Evolutionary conservation across 2,113 vertebrate species (phyloP), one percentile per base, ranked within the genome.

Genomic region (Odontesthes bonariensis): DNA sequence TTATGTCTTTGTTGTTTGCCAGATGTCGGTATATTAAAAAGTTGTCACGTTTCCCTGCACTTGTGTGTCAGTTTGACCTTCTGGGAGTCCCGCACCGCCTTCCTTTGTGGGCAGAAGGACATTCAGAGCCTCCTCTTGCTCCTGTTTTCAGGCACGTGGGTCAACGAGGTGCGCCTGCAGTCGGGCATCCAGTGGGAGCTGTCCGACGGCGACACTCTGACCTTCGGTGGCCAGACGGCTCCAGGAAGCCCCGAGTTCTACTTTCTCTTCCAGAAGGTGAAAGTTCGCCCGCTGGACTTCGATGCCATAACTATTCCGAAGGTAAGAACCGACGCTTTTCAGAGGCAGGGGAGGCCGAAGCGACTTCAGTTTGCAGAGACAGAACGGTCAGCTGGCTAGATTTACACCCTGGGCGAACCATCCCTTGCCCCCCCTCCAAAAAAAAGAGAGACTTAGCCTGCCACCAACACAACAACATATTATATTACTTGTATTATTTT

Each of bases 201-300:
- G 64, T 95, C 86, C 0, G 96, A 98, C 14, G 94, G 96, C 0
- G 96, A 97, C 86, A 95, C 96, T 10, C 91, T 98, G 67, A 94
- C 90, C 44, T 96, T 97, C 12, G 96, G 96, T 0, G 90, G 86
- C 69, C 75, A 92, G 74, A 79, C 92, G 1, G 64, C 81, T 20
- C 89, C 92, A 0, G 91, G 94, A 7, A 94, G 88, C 63, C 91
- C 93, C 0, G 96, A 97, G 73, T 97, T 96, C 81, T 96, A 96
- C 91, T 97, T 97, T 88, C 95, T 98, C 27, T 98, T 98, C 90
- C 96, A 97, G 81, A 96, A 96, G 86, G 96, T 97, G 67, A 93
- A 91, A 46, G 95, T 98, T 73, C 95, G 94, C 3, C 96, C 96
- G 1, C 92, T 96, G 69, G 96, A 97, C 82, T 98, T 98, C 10